Percentiles rank a stretch among this genome's conserved stretches.
Conservation (phyloP, 2,888 invertebrate genomes). For the Eremobia ochroleuca region DNA sequence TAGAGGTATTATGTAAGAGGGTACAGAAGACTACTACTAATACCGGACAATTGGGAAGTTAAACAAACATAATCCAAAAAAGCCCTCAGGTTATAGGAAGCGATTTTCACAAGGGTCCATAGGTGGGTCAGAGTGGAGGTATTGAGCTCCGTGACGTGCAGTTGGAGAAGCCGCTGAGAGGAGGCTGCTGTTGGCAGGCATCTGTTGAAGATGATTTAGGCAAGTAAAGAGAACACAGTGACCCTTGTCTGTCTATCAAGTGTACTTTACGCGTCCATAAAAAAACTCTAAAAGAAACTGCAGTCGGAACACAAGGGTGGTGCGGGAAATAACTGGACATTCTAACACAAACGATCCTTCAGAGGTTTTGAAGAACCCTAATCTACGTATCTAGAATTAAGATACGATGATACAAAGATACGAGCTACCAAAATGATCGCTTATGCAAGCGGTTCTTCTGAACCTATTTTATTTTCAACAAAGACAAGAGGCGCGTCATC, state of each 20-base stretch:
- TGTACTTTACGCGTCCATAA: neutral
- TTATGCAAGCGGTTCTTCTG: neutral
- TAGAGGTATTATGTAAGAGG: neutral
- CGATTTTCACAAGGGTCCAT: neutral
- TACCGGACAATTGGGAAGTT: neutral
- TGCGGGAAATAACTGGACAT: neutral
- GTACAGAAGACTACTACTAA: constrained; percentile 18
- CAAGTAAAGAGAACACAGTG: neutral
- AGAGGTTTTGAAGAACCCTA: neutral
- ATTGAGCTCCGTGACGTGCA: neutral
- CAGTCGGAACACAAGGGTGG: neutral
- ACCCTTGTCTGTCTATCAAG: neutral
- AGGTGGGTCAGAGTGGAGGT: neutral
- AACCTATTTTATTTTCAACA: neutral
- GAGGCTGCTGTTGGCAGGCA: neutral
- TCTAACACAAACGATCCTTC: neutral
- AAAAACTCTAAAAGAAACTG: neutral
- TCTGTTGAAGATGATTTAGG: neutral
- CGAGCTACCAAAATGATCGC: neutral
- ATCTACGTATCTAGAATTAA: too few species aligned
- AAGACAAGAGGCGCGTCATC: constrained; percentile 23
- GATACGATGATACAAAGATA: neutral
- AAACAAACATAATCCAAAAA: neutral
- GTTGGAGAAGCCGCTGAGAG: neutral
- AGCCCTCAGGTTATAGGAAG: neutral